Base-by-base conservation (phyloP, 2,888 invertebrate species). In the Brachyptera putata region DNA sequence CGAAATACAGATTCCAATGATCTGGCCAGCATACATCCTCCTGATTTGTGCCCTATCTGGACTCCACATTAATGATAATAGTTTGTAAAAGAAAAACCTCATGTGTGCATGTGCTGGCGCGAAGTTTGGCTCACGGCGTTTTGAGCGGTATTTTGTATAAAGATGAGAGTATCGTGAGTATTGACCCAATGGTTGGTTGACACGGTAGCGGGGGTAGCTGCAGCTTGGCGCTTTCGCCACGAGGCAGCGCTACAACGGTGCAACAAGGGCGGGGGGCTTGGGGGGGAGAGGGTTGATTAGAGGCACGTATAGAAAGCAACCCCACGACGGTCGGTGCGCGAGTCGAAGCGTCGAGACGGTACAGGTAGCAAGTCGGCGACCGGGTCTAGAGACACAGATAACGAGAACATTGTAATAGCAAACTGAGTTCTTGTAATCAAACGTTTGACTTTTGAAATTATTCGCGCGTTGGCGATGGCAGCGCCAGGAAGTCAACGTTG, bases 101-200 rank as follows among this genome's bases (percentile, higher is more conserved):
- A n/a, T n/a, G n/a, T n/a, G n/a, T n/a, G n/a, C n/a, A n/a, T n/a
- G n/a, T n/a, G n/a, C n/a, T n/a, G n/a, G n/a, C n/a, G n/a, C n/a
- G n/a, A n/a, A n/a, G n/a, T n/a, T n/a, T n/a, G n/a, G n/a, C n/a
- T n/a, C n/a, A n/a, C n/a, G n/a, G n/a, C n/a, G n/a, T n/a, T n/a
- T n/a, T n/a, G n/a, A n/a, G n/a, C n/a, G n/a, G n/a, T n/a, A n/a
- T n/a, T n/a, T n/a, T n/a, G n/a, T n/a, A n/a, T n/a, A n/a, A n/a
- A n/a, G 57, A 57, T 48, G 46, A 46, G 21, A 34, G 57, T 43
- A 57, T 48, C 46, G 57, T 46, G 7, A 57, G 57, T 57, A 57
- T 57, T 57, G 57, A 57, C 57, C 57, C 48, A 57, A 22, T 13
- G 11, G 53, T 30, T 24, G 56, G 22, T 39, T 21, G 39, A 34